phyloP scores from a whole-genome alignment of 2,113 vertebrate genomes.

The Copsychus sechellarum region DNA sequence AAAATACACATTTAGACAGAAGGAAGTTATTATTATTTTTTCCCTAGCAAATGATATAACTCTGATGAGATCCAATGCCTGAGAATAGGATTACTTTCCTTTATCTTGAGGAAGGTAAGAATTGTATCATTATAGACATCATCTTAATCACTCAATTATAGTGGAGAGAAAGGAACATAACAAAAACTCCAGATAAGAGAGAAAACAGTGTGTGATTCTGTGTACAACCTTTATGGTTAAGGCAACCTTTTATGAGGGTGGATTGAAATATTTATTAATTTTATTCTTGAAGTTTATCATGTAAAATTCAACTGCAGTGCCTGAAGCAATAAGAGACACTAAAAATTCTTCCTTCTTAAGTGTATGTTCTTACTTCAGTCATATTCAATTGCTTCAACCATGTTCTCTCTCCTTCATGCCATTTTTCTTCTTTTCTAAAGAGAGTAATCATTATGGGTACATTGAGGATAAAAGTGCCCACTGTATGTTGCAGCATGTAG shows the following conservation, averaged over 20 bases:
- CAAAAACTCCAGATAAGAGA: neutral
- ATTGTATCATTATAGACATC: neutral
- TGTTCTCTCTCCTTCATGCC: accelerated
- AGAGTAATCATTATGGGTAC: neutral
- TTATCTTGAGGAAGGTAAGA: neutral
- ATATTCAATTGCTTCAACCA: neutral
- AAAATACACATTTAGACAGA: neutral
- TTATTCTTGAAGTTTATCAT: neutral
- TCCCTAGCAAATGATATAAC: neutral
- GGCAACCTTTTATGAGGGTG: neutral
- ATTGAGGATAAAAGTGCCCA: neutral
- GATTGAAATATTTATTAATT: neutral
- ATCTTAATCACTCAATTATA: neutral
- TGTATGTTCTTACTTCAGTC: neutral
- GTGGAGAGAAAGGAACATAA: neutral
- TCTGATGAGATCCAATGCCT: neutral
- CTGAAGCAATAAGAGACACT: neutral
- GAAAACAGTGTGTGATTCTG: neutral
- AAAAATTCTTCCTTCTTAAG: neutral
- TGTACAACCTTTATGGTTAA: neutral
- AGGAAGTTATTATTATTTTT: neutral
- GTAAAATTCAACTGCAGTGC: neutral
- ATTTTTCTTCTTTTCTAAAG: neutral
- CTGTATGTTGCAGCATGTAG: neutral
- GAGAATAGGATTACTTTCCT: neutral